Percentiles rank a stretch among this genome's conserved stretches.
phyloP scores from a whole-genome alignment of 2,113 vertebrate species.

The Lynx canadensis region DNA sequence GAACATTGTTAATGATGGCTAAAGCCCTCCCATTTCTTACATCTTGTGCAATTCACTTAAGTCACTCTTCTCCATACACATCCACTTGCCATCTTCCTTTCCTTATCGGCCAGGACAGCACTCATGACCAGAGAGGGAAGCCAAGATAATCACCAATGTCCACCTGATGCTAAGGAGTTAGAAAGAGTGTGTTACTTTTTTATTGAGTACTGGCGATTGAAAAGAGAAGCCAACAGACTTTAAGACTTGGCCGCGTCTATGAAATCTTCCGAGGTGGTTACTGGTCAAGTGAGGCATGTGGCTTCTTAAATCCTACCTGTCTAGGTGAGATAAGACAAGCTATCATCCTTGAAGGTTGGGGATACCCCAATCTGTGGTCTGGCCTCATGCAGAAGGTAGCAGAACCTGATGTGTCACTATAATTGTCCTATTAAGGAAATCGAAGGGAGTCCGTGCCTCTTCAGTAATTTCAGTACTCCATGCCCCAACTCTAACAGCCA shows the following conservation, averaged over 20 bases:
- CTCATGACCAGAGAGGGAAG: not conserved
- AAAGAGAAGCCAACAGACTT: not conserved
- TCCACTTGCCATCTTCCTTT: not conserved
- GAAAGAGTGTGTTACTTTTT: not conserved
- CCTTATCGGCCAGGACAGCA: not conserved
- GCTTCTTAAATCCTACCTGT: not conserved
- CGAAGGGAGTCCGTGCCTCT: not conserved
- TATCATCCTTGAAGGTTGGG: fast-evolving
- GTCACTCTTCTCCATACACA: not conserved
- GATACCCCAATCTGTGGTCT: not conserved
- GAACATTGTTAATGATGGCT: not conserved
- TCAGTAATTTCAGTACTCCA: not conserved
- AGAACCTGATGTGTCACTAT: not conserved
- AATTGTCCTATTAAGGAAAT: not conserved
- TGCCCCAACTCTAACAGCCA: not conserved
- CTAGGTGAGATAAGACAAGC: not conserved
- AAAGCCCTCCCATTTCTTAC: not conserved
- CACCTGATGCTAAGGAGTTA: not conserved
- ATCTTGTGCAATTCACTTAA: not conserved
- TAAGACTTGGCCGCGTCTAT: not conserved
- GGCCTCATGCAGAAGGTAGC: not conserved
- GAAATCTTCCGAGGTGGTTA: not conserved
- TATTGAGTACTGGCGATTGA: not conserved
- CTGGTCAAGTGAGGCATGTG: not conserved
- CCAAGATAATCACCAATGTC: not conserved